Base-by-base conservation (phyloP, 2,888 invertebrate species). In the Latrodectus hesperus region DNA sequence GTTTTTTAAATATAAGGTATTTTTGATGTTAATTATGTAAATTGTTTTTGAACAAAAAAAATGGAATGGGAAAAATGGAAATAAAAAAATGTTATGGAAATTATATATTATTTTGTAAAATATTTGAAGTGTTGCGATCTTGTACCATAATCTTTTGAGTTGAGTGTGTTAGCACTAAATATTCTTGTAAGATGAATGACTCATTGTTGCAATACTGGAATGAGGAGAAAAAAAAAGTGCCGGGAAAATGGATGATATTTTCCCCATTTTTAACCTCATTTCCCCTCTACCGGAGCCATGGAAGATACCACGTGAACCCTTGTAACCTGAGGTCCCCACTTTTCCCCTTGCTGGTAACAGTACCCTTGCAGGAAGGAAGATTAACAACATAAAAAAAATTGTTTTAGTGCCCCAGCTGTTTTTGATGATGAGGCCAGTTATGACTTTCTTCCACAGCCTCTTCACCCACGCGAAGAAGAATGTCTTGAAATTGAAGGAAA, bases 341-440 rank as follows among this genome's bases (percentile, higher is more conserved):
- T 26, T 67, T 67, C 74, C 60, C 64, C 68, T 52, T 78, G 26
- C 78, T 68, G 67, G 22, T n/a, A 49, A 16, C 9, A 17, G 67
- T 22, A 10, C 60, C 60, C 72, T 73, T 38, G 38, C 74, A 53
- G 52, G 17, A 49, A 76, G 17, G n/a, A 17, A 22, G 78, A 22
- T 22, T 55, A 60, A 60, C 26, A 38, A 4, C 9, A n/a, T 53
- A 51, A 60, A 79, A 67, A 80, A 67, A 76, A 80, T 53, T 73
- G 60, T 49, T 53, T 16, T 16, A 71, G 71, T 10, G 60, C n/a
- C 60, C 72, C 86, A 87, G 86, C 86, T 87, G 86, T 72, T 77
- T 81, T 72, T 87, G 70, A 85, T 87, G 86, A 86, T 86, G 85
- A 87, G 81, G 81, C 75, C 86, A 87, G 86, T 87, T 87, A 87